Evolutionary conservation across 1,140 invertebrate genomes (phyloP).

Genomic region (Argopecten irradians): DNA sequence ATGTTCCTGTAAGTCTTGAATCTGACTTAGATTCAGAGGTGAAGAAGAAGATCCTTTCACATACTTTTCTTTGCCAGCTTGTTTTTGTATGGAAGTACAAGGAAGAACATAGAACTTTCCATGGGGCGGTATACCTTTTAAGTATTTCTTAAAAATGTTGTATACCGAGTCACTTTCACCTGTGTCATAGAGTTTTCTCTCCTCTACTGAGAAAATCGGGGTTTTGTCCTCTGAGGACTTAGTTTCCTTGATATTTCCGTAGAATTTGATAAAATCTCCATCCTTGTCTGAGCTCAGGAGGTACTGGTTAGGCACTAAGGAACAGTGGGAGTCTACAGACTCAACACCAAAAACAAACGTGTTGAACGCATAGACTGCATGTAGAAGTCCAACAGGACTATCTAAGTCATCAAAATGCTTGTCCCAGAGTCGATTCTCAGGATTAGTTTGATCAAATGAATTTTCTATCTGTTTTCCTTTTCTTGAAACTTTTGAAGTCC

Average conservation of each 20-base stretch:
- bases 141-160: not conserved
- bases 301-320: not conserved
- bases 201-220: not conserved
- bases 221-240: not conserved
- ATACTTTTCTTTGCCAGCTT: not conserved
- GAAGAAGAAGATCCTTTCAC: not conserved
- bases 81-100: not conserved
- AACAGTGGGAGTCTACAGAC: not conserved
- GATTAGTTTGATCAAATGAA: not conserved
- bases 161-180: not conserved
- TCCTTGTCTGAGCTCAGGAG: not conserved
- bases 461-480: not conserved
- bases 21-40: not conserved
- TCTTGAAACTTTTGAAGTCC: not conserved
- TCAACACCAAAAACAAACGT: not conserved
- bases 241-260: not conserved
- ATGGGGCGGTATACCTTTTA: not conserved
- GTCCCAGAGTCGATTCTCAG: not conserved
- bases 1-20: not conserved
- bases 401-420: not conserved
- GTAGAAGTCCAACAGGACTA: not conserved
- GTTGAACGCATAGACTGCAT: not conserved
- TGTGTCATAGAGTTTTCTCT: not conserved
- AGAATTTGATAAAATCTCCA: not conserved
- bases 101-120: not conserved